Evolutionary conservation across 2,113 vertebrate genomes (phyloP), one percentile per base, ranked within the genome.

Genomic region (Uria aalge): DNA sequence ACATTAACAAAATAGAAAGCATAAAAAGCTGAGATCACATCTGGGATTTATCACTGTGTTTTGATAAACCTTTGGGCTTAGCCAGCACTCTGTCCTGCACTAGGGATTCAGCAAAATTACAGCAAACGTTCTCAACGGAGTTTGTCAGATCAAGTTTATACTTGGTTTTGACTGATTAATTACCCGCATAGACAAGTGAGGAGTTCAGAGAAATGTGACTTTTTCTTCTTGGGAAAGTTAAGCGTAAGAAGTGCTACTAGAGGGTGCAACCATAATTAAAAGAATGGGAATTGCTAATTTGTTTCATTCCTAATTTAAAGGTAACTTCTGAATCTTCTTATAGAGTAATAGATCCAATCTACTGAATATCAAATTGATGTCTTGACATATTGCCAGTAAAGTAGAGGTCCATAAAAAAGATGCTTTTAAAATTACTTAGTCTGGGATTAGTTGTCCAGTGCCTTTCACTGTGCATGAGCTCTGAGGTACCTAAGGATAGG

Each of bases 41-140:
- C 71, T 87, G 94, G 75, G 81, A 93, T 93, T 94, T 96, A 79
- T 89, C 92, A 80, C 43, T 68, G 36, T 93, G 88, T 96, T 98
- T 95, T 94, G 66, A 96, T 94, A 92, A 96, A 94, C 80, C 66
- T 92, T 81, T 87, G 50, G 64, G 68, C 18, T 92, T 66, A 74
- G 45, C 56, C 78, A 72, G 8, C 18, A 53, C 67, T 86, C 66
- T 75, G 47, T 64, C 57, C 63, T 53, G 53, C 38, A 22, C 52
- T 68, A 85, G 75, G 22, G 45, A 95, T 78, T 77, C 66, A 34
- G 74, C 11, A 11, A 92, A 92, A 68, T 88, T 41, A 21, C 22
- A 59, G 69, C 77, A 59, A 5, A 11, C 4, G 48, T 36, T 75
- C 76, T 72, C 47, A 84, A 36, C 2, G 3, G 43, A 76, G 23